Conservation (phyloP, 2,797 vertebrate species). For the Chlorospingus semifuscus region DNA sequence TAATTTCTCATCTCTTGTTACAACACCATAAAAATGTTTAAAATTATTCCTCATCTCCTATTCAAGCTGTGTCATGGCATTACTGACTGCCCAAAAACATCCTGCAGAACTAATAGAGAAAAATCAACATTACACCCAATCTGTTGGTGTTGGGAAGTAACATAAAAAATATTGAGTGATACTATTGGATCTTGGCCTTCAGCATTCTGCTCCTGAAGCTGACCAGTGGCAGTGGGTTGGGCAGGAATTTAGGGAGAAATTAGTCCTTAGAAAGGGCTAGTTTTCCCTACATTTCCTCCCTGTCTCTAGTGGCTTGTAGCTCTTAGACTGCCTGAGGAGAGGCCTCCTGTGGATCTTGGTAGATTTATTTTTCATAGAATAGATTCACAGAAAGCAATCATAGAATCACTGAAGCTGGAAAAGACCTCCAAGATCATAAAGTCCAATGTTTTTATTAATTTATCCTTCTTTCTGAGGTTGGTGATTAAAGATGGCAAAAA, state of each 20-base stretch:
- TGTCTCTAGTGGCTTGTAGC: neutral
- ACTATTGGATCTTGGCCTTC: neutral
- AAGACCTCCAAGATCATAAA: neutral
- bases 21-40: neutral
- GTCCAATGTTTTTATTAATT: neutral
- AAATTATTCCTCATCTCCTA: neutral
- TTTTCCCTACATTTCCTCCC: neutral
- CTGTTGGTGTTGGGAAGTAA: neutral
- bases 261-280: neutral
- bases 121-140: neutral
- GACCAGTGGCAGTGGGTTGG: neutral
- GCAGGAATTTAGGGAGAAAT: neutral
- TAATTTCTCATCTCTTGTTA: neutral
- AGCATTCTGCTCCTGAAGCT: neutral
- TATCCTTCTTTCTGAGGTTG: neutral
- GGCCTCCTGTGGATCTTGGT: neutral
- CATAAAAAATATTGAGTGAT: neutral
- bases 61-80: neutral
- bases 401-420: neutral
- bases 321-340: neutral
- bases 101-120: neutral
- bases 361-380: neutral
- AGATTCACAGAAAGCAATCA: neutral
- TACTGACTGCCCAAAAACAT: neutral
- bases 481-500: neutral